Evolutionary conservation across 2,888 invertebrate species (phyloP).

Genomic region (Leptinotarsa rubiginosa): DNA sequence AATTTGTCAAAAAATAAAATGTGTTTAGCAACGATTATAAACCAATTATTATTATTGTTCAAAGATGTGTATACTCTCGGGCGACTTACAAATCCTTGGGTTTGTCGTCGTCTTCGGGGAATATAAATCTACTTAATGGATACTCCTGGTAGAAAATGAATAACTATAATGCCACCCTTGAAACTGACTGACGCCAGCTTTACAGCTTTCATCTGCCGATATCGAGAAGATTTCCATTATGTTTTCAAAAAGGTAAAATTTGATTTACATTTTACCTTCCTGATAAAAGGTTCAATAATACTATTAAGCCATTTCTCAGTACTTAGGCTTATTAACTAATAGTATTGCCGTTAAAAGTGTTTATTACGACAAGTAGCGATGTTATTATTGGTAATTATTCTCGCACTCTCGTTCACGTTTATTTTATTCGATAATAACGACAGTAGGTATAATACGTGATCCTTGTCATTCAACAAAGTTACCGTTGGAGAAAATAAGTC

Average conservation of each 20-base stretch:
- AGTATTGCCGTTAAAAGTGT: neutral
- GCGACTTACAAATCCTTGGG: too few species aligned
- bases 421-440: neutral
- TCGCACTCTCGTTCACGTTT: slow-evolving; percentile 15
- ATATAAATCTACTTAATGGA: too few species aligned
- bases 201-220: neutral
- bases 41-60: too few species aligned
- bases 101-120: too few species aligned
- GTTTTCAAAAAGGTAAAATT: neutral
- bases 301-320: neutral
- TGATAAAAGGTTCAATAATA: slow-evolving; percentile 2
- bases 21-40: too few species aligned
- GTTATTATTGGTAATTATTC: slow-evolving; percentile 4
- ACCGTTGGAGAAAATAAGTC: neutral
- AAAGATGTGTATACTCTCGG: too few species aligned
- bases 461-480: neutral
- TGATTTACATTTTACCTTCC: neutral
- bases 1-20: too few species aligned
- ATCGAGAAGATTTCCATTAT: neutral
- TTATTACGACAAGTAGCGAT: neutral
- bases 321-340: neutral
- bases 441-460: neutral
- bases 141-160: neutral
- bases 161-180: neutral
- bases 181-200: slow-evolving; percentile 4